These are phyloP conservation scores for Palythoa grandiflora DNA, from an alignment of 92 coral and sea anemone species.

Conservation along the genomic window DNA sequence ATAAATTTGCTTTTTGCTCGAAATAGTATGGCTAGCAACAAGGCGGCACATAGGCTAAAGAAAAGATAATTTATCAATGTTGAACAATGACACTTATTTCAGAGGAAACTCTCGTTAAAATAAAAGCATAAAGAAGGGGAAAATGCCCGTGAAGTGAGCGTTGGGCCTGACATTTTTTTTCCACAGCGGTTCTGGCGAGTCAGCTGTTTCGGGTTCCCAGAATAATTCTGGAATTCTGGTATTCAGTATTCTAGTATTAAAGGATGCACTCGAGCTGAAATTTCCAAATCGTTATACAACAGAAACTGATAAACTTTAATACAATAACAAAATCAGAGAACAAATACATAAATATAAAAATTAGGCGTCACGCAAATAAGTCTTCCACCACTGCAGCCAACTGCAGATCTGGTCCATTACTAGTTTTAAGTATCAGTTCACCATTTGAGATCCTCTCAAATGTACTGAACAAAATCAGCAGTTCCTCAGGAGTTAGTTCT, in stretches of 20 bases:
- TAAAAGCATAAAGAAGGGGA: conserved; percentile 11
- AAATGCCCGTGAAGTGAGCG: conserved; percentile 5
- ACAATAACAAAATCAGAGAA: conserved; percentile 20
- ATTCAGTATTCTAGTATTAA: too few relatives aligned
- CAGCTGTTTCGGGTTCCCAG: too few relatives aligned
- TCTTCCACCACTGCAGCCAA: neutral
- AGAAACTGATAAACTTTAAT: neutral
- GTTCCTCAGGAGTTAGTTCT: neutral
- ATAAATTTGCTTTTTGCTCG: conserved; percentile 4
- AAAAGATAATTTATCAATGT: conserved; percentile 10
- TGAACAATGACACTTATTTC: conserved; percentile 6
- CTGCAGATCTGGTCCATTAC: conserved; percentile 4
- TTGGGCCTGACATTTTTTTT: neutral
- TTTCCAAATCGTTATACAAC: too few relatives aligned
- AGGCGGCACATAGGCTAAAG: neutral
- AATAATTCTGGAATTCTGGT: too few relatives aligned
- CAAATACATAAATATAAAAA: neutral
- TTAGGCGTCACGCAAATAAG: neutral
- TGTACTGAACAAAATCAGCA: neutral
- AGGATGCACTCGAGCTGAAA: too few relatives aligned
- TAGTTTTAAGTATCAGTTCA: neutral
- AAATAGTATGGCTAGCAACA: neutral
- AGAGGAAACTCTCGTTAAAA: conserved; percentile 19
- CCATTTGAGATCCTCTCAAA: conserved; percentile 10
- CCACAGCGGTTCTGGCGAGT: neutral